These are phyloP conservation scores for Leucosticte australis DNA, from an alignment of 2,113 vertebrate genomes.

Conservation along the genomic window DNA sequence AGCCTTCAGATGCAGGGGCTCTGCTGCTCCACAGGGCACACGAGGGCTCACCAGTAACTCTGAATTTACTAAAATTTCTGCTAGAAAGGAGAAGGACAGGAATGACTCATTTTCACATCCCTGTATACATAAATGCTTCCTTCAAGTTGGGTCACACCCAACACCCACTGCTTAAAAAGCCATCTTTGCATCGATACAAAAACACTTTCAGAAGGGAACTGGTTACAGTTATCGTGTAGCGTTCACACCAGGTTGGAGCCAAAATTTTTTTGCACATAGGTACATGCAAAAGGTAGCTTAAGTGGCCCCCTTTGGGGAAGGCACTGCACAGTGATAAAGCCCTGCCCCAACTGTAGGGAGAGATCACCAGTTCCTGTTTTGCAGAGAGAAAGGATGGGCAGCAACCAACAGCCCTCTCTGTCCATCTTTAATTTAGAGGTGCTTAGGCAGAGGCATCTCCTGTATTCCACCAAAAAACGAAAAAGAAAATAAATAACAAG, in stretches of 20 bases:
- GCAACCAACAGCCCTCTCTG: background rate
- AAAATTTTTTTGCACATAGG: background rate
- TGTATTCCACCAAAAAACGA: background rate
- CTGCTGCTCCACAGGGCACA: background rate
- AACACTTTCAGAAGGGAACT: background rate
- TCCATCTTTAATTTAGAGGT: background rate
- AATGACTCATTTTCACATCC: background rate
- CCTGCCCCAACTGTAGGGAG: background rate
- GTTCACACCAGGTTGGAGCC: background rate
- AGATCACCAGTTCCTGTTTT: background rate
- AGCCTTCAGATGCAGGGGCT: background rate
- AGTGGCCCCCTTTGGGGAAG: background rate
- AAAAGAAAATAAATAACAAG: background rate
- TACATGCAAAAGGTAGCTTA: background rate
- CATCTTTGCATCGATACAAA: background rate
- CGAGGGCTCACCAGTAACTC: fast-evolving
- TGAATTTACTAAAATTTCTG: background rate
- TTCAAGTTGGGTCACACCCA: background rate
- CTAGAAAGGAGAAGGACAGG: background rate
- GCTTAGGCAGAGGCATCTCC: background rate
- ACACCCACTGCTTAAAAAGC: background rate
- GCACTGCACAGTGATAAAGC: background rate
- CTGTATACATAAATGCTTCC: background rate
- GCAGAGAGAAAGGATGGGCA: background rate
- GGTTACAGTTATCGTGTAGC: fast-evolving